Base-by-base conservation (phyloP, 2,888 invertebrate species). In the Eulithis testata region DNA sequence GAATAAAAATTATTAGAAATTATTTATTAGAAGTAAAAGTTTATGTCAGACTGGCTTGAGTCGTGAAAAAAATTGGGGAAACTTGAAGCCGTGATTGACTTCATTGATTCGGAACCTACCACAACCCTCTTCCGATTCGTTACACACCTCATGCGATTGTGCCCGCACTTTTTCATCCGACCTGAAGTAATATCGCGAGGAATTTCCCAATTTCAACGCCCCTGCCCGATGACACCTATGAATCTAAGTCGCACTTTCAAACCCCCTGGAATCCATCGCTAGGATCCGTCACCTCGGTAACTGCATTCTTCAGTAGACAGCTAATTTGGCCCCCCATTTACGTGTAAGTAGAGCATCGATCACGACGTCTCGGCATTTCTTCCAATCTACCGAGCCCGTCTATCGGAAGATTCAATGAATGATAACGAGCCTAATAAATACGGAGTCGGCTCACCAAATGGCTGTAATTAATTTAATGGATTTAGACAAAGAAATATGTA, bases 391-490 rank as follows among this genome's bases (percentile, higher is more conserved):
- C 83, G 78, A 84, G 85, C 82, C 81, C 81, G 82, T 83, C 88
- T 87, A 88, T 89, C 87, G 85, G 81, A 85, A 90, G 92, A 93
- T 93, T 90, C 91, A 90, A 91, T 90, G 91, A 91, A 91, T 89
- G 93, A 92, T 93, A 93, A 92, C 91, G 91, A 90, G 87, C 83
- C 88, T 92, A 92, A 92, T 93, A 92, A 92, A 91, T 91, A 91
- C 90, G 83, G 80, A 87, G 86, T 87, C 89, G 88, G 85, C 89
- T 87, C 90, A 88, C 86, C 85, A 86, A 91, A 91, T 89, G 86
- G 84, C 81, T 81, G 89, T 91, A 92, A 92, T 93, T 91, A 92
- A 92, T 91, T 91, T 91, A 92, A 91, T 92, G 92, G 90, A 91
- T 91, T 91, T 90, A 90, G 90, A 92, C 91, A 91, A 91, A 91